Evolutionary conservation across 2,797 vertebrate species (phyloP).

Genomic region (Notamacropus eugenii): DNA sequence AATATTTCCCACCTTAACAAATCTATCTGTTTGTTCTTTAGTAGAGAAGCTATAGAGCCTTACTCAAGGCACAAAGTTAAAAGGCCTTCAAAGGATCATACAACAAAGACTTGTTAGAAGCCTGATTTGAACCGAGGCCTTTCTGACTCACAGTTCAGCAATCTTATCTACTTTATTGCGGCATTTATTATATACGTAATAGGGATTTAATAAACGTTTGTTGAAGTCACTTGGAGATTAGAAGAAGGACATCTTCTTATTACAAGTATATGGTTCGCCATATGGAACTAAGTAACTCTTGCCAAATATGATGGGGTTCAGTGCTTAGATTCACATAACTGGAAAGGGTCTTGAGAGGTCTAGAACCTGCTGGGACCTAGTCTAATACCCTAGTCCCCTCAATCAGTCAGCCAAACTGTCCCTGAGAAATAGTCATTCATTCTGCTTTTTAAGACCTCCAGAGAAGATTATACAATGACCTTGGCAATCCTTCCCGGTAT

Average conservation of each 20-base stretch:
- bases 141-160: not conserved
- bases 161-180: not conserved
- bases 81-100: not conserved
- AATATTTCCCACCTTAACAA: not conserved
- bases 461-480: not conserved
- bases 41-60: not conserved
- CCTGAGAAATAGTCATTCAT: not conserved
- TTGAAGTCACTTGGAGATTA: not conserved
- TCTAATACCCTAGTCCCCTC: not conserved
- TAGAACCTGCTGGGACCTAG: not conserved
- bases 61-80: not conserved
- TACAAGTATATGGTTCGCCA: not conserved
- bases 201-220: not conserved
- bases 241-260: not conserved
- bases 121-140: not conserved
- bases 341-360: not conserved
- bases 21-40: not conserved
- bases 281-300: not conserved
- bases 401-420: not conserved
- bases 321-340: not conserved
- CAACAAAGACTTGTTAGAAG: not conserved
- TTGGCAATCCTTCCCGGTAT: not conserved
- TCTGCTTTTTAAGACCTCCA: not conserved
- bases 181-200: not conserved
- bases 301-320: not conserved